Percentiles rank a stretch among this genome's conserved stretches.
phyloP scores from a whole-genome alignment of 1,140 invertebrate species.

The Anastrepha obliqua region DNA sequence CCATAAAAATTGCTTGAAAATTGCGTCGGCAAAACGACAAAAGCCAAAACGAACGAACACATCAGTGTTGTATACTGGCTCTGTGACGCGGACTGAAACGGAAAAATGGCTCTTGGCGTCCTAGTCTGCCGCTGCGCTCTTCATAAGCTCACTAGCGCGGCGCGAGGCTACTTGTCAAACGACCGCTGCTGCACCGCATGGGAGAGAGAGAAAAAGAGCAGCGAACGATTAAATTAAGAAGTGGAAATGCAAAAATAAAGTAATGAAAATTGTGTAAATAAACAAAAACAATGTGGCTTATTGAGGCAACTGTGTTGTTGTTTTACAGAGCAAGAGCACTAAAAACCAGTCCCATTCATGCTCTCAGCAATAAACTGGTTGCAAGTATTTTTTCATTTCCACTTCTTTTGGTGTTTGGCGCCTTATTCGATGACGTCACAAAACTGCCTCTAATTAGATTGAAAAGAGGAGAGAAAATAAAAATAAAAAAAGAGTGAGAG shows the following conservation, averaged over 20 bases:
- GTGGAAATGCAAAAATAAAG: background rate
- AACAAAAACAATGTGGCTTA: background rate
- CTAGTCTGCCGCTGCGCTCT: conserved; percentile 33
- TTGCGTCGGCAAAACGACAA: conserved; percentile 60
- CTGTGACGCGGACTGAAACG: conserved; percentile 52
- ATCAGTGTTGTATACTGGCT: conserved; percentile 8
- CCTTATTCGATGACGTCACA: background rate
- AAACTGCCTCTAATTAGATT: conserved; percentile 1
- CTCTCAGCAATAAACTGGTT: background rate
- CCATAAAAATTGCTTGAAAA: conserved; percentile 57
- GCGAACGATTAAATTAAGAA: background rate
- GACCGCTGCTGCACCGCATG: background rate
- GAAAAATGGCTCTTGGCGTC: conserved; percentile 63
- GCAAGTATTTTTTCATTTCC: background rate
- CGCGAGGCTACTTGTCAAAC: background rate
- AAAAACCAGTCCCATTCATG: background rate
- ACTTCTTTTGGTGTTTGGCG: background rate
- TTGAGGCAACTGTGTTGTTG: background rate
- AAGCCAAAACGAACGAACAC: conserved; percentile 67
- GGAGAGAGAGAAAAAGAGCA: background rate
- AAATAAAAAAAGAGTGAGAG: background rate
- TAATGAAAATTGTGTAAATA: background rate
- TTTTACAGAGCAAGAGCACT: background rate
- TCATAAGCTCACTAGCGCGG: background rate
- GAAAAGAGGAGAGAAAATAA: background rate